Conservation (phyloP, 2,797 vertebrate species). For the Tarsius wallacei region DNA sequence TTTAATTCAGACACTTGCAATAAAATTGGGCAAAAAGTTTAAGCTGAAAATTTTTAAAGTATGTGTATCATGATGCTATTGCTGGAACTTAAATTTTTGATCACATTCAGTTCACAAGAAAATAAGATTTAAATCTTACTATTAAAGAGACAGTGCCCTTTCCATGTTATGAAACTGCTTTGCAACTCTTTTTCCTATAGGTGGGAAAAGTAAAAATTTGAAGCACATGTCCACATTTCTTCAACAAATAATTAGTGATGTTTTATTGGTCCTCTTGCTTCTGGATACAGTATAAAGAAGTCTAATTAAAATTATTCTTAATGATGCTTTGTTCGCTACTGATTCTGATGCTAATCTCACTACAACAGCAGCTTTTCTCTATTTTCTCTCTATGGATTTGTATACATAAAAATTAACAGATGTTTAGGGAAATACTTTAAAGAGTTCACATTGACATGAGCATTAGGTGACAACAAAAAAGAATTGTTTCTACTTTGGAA, state of each 20-base stretch:
- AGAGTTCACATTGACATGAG: conserved; percentile 25
- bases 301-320: background rate
- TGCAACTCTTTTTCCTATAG: background rate
- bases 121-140: background rate
- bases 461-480: conserved; percentile 37
- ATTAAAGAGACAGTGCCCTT: fast-evolving
- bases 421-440: conserved; percentile 70
- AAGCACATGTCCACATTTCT: background rate
- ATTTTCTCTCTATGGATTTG: background rate
- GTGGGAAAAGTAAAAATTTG: background rate
- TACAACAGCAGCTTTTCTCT: background rate
- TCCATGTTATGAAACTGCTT: background rate
- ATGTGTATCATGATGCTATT: background rate
- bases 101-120: background rate
- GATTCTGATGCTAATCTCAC: background rate
- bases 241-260: background rate
- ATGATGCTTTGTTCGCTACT: background rate
- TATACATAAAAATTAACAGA: conserved; percentile 67
- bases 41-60: too few species aligned
- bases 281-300: background rate
- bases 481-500: conserved; percentile 24
- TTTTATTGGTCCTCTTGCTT: background rate
- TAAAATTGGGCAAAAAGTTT: background rate
- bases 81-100: background rate
- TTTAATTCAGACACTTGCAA: background rate